phyloP scores from a whole-genome alignment of 2,888 invertebrate species.

The Ormyrus thymus region DNA sequence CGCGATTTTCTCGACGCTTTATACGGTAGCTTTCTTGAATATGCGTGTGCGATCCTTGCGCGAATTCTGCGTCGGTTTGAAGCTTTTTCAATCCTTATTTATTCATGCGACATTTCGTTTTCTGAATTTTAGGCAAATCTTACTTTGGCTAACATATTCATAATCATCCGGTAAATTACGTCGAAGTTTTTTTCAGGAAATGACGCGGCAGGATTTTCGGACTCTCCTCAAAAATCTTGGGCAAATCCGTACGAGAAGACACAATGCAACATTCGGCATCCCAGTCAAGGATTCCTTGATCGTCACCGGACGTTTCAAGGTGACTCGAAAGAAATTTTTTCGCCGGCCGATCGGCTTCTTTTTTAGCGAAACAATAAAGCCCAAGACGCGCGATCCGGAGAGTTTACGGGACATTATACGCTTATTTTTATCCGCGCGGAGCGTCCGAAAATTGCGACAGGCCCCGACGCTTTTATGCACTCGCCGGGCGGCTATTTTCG shows the following conservation, averaged over 20 bases:
- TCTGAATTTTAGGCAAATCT: no score
- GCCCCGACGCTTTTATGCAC: conserved; percentile 2
- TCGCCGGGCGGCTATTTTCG: conserved; percentile 33
- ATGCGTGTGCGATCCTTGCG: background rate
- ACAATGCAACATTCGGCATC: no score
- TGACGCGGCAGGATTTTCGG: background rate
- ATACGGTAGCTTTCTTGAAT: background rate
- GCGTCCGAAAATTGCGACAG: conserved; percentile 13
- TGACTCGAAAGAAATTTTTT: background rate
- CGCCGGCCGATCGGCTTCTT: no score
- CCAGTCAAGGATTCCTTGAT: conserved; percentile 1
- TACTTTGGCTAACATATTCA: no score
- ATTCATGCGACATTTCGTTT: no score
- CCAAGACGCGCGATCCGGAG: background rate
- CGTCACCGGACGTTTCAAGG: conserved; percentile 5
- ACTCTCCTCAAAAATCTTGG: background rate
- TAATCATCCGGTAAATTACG: no score
- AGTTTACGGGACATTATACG: background rate
- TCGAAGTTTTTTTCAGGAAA: no score
- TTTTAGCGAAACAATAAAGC: background rate
- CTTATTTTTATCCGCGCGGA: conserved; percentile 2
- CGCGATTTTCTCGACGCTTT: no score
- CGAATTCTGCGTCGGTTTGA: no score
- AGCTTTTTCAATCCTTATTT: no score
- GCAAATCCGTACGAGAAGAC: background rate